These are phyloP conservation scores for Leptopilina drosophilae DNA, from an alignment of 2,888 invertebrate genomes.

Conservation along the genomic window DNA sequence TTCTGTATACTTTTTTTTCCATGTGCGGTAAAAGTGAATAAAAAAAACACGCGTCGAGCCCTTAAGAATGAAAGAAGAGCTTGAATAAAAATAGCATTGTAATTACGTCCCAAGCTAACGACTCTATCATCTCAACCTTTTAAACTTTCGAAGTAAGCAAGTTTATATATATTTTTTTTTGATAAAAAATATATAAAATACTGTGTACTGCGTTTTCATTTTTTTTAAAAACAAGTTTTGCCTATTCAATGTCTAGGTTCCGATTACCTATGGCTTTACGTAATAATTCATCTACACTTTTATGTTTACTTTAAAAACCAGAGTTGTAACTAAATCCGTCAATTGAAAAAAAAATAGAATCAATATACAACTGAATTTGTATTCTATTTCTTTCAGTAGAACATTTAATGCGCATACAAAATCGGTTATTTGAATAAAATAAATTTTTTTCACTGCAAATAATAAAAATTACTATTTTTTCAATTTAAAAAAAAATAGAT, in stretches of 20 bases:
- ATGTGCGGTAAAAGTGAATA: not conserved
- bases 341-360: too few species aligned
- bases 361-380: too few species aligned
- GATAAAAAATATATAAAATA: not conserved
- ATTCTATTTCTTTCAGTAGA: not conserved
- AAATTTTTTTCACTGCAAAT: too few species aligned
- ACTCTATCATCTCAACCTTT: slow-evolving; percentile 31
- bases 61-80: slow-evolving; percentile 38
- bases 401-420: too few species aligned
- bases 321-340: too few species aligned
- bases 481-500: too few species aligned
- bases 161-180: not conserved
- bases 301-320: too few species aligned
- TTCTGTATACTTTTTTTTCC: not conserved
- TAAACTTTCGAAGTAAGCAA: slow-evolving; percentile 16
- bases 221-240: not conserved
- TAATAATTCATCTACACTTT: not conserved
- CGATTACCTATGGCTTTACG: not conserved
- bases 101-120: slow-evolving; percentile 36
- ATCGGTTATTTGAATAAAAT: not conserved
- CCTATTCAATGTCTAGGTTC: not conserved
- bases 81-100: slow-evolving; percentile 51
- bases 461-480: too few species aligned
- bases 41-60: slow-evolving; percentile 32
- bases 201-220: not conserved